These are phyloP conservation scores for Tortrix viridana DNA, from an alignment of 2,888 invertebrate species.

Conservation along the genomic window DNA sequence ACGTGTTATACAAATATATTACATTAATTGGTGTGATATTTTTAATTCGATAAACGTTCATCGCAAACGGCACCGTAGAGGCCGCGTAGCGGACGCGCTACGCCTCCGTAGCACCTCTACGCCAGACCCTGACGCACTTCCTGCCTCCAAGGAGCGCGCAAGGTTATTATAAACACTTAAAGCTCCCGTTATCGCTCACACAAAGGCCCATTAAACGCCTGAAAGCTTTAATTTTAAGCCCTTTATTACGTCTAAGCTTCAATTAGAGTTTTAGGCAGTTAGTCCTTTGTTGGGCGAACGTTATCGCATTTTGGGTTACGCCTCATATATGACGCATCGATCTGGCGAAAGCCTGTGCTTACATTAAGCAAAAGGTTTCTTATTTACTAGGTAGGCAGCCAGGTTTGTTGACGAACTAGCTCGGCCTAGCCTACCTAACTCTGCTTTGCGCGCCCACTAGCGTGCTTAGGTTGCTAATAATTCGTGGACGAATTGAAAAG, in stretches of 20 bases:
- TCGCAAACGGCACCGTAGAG: background rate
- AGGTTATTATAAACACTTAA: background rate
- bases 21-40: no score
- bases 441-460: no score
- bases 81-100: slow-evolving; percentile 62
- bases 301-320: background rate
- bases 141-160: background rate
- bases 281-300: background rate
- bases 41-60: no score
- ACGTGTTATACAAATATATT: no score
- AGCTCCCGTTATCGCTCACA: background rate
- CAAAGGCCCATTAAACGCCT: background rate
- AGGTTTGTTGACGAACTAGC: no score
- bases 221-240: background rate
- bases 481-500: no score
- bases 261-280: background rate
- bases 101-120: slow-evolving; percentile 62
- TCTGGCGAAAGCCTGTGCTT: background rate
- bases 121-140: slow-evolving; percentile 38
- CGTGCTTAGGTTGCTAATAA: no score
- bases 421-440: no score
- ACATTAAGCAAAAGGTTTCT: background rate
- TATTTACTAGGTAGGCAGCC: no score
- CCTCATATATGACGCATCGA: background rate
- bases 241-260: background rate